A percentile compares a stretch with the other conserved stretches of the same genome.
Conservation (phyloP, 2,113 vertebrate genomes). For the Myotis lucifugus region DNA sequence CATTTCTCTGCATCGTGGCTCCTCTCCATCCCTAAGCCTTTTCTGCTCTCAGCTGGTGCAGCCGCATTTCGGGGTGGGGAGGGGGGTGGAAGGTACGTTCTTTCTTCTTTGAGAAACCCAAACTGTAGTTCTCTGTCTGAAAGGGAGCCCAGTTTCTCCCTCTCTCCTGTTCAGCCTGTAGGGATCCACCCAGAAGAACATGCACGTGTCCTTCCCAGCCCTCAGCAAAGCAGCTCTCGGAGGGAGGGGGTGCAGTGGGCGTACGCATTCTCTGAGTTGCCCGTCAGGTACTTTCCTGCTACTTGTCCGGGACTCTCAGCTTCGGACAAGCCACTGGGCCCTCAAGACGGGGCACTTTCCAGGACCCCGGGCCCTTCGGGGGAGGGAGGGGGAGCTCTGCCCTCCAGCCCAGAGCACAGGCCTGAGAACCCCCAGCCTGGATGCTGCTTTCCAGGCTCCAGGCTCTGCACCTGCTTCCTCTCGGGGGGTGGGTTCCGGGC, state of each 20-base stretch:
- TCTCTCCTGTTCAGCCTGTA: background rate
- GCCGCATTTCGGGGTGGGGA: background rate
- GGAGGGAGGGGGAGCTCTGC: too few relatives aligned
- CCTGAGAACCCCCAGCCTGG: background rate
- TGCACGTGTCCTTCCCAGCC: accelerated
- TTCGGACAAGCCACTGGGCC: background rate
- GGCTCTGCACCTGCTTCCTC: background rate
- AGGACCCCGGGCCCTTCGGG: background rate
- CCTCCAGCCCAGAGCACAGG: background rate
- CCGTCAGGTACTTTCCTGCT: accelerated
- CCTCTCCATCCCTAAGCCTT: background rate
- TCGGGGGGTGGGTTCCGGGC: too few relatives aligned
- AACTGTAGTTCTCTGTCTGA: background rate
- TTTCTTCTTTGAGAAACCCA: background rate
- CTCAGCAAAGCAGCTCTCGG: background rate
- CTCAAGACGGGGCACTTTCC: background rate
- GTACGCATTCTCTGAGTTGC: accelerated
- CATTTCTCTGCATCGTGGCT: background rate
- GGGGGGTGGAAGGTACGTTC: too few relatives aligned
- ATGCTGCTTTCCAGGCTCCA: accelerated
- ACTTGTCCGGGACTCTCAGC: background rate
- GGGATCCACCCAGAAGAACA: background rate
- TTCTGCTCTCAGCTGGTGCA: background rate
- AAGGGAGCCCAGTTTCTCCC: background rate
- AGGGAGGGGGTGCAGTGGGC: accelerated